phyloP scores from a whole-genome alignment of 2,113 vertebrate species.

The Bungarus multicinctus region DNA sequence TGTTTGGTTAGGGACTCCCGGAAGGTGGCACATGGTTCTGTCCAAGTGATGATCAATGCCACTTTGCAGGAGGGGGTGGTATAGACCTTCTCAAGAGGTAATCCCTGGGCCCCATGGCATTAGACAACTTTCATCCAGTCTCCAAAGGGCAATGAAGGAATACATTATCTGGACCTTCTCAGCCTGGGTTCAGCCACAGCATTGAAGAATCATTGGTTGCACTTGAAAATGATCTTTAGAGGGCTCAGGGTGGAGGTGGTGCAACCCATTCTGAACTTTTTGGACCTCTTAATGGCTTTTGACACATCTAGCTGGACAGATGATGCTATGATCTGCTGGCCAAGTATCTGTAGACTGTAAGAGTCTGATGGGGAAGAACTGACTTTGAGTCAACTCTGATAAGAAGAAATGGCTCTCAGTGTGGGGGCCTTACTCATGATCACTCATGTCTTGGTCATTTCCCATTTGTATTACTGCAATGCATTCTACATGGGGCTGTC shows the following conservation, averaged over 20 bases:
- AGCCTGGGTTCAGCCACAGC: no score
- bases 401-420: neutral
- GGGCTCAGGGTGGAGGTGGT: no score
- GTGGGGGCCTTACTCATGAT: neutral
- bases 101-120: neutral
- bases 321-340: neutral
- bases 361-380: neutral
- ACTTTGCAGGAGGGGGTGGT: neutral
- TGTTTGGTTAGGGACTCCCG: neutral
- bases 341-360: neutral
- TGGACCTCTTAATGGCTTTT: neutral
- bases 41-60: neutral
- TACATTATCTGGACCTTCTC: neutral
- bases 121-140: neutral
- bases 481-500: neutral
- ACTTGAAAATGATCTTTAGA: no score
- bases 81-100: neutral
- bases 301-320: neutral
- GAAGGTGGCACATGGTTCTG: neutral
- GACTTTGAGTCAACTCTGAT: neutral
- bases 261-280: no score
- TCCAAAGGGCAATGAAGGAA: neutral
- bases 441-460: neutral
- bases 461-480: neutral
- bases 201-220: no score